Evolutionary conservation across 2,797 vertebrate genomes (phyloP).

Genomic region (Agapornis canus): DNA sequence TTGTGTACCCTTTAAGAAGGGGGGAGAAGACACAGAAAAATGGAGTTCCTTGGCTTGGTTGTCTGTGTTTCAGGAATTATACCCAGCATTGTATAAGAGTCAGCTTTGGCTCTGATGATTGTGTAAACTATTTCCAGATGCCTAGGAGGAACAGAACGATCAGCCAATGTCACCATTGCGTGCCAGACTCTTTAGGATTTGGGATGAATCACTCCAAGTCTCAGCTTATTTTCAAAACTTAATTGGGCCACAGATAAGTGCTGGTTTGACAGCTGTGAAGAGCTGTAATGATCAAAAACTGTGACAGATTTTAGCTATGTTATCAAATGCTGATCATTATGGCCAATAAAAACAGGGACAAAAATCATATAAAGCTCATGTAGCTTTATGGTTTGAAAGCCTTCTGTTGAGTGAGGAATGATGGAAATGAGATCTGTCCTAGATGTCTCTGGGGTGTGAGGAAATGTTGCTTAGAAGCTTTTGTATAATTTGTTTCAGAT

Average conservation of each 20-base stretch:
- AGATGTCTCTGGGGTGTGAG: neutral
- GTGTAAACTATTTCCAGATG: constrained; percentile 53
- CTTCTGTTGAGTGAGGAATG: neutral
- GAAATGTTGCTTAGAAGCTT: neutral
- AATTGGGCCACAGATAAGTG: constrained; percentile 21
- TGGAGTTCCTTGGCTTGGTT: neutral
- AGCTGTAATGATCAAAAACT: neutral
- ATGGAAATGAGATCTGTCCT: neutral
- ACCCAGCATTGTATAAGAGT: neutral
- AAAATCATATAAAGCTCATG: neutral
- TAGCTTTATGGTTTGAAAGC: neutral
- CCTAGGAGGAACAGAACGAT: constrained; percentile 50
- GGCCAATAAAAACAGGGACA: neutral
- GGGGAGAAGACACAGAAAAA: neutral
- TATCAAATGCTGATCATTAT: neutral
- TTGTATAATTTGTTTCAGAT: constrained; percentile 17
- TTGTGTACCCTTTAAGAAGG: neutral
- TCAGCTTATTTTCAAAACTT: constrained; percentile 21
- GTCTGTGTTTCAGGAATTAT: neutral
- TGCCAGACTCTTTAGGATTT: constrained; percentile 45
- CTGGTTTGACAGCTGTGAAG: constrained; percentile 39
- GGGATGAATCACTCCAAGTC: constrained; percentile 3
- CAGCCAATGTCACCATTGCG: constrained; percentile 4
- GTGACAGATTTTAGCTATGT: neutral
- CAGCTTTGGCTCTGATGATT: constrained; percentile 18